Evolutionary conservation across 2,113 vertebrate genomes (phyloP).

Genomic region (Chloropsis hardwickii): DNA sequence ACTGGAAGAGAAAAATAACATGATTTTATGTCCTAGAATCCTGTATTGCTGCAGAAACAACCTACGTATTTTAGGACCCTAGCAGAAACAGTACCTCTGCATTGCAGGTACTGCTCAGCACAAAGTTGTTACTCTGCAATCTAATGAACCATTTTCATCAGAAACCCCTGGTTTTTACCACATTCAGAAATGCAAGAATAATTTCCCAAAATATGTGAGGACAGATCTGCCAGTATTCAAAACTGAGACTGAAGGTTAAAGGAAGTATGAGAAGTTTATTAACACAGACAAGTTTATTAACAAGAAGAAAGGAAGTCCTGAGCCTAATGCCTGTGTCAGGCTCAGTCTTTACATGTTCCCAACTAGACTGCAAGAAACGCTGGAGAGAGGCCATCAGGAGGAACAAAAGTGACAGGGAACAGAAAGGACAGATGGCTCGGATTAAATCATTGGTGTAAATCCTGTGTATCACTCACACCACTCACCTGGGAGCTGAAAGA

Average conservation of each 20-base stretch:
- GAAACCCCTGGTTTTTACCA: not conserved
- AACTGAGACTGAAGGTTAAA: not conserved
- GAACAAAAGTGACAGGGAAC: not conserved
- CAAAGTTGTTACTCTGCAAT: not conserved
- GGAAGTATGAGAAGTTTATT: not conserved
- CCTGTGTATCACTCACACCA: not conserved
- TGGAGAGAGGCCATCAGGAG: not conserved
- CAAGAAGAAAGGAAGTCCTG: not conserved
- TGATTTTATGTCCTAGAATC: not conserved
- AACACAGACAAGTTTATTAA: not conserved
- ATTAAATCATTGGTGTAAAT: not conserved
- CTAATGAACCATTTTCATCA: not conserved
- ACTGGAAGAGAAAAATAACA: not conserved
- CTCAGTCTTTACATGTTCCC: not conserved
- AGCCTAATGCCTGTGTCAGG: not conserved
- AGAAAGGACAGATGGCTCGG: not conserved
- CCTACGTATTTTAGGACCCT: fast-evolving
- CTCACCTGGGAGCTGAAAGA: not conserved
- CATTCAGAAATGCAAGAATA: not conserved
- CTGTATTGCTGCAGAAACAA: not conserved
- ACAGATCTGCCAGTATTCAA: not conserved
- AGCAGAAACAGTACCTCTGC: not conserved
- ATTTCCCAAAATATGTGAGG: not conserved
- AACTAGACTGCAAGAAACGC: not conserved
- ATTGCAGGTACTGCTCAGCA: not conserved